These are phyloP conservation scores for Eospalax fontanierii DNA, from an alignment of 2,797 vertebrate genomes.

Conservation along the genomic window DNA sequence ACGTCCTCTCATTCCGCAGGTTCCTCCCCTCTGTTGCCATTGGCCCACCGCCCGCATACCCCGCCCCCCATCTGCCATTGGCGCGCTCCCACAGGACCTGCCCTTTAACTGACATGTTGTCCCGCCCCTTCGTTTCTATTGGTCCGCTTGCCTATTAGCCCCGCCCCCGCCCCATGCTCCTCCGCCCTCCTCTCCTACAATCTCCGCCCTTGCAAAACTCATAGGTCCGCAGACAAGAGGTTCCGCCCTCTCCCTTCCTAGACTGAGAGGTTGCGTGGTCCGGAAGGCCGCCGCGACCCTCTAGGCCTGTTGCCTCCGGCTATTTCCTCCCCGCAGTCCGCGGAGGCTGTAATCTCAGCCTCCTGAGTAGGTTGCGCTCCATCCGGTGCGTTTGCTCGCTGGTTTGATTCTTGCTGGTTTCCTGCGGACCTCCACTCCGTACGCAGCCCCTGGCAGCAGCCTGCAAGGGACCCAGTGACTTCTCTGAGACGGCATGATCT, in stretches of 20 bases:
- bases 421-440: not conserved
- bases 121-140: not conserved
- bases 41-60: not conserved
- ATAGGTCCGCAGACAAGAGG: not conserved
- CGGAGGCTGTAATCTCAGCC: too few relatives aligned
- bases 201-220: not conserved
- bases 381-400: not conserved
- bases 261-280: accelerated
- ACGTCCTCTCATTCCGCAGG: accelerated
- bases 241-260: not conserved
- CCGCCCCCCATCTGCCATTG: conserved; percentile 29
- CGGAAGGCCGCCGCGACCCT: accelerated
- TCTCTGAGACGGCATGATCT: not conserved
- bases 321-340: not conserved
- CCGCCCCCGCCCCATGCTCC: not conserved
- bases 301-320: not conserved
- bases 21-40: not conserved
- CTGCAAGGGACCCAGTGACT: not conserved
- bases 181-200: accelerated
- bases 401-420: not conserved
- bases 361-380: not conserved
- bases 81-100: not conserved
- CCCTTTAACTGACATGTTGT: not conserved
- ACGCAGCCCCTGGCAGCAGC: not conserved
- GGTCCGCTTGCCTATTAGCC: not conserved